These are phyloP conservation scores for Tuberolachnus salignus DNA, from an alignment of 2,888 invertebrate species.

Conservation along the genomic window DNA sequence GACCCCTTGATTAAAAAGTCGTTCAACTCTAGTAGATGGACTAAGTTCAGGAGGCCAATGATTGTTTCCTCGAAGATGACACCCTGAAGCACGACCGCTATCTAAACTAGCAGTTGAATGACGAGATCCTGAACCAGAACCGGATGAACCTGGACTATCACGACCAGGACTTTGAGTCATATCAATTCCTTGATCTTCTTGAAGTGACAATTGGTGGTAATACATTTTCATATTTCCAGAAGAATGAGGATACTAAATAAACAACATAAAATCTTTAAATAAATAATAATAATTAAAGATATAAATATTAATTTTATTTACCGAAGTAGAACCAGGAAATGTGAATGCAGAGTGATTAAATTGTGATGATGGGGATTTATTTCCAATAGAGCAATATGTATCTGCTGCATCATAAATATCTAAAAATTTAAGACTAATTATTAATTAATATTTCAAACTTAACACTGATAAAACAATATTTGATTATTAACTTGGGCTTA, in stretches of 20 bases:
- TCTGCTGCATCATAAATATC: conserved; percentile 68
- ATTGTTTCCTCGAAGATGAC: conserved; percentile 60
- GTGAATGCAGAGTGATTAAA: conserved; percentile 74
- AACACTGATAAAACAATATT: not conserved
- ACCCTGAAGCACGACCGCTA: conserved; percentile 79
- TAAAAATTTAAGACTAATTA: conserved; percentile 57
- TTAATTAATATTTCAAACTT: not conserved
- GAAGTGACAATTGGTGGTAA: conserved; percentile 80
- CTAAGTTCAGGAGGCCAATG: conserved; percentile 69
- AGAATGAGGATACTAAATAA: conserved; percentile 62
- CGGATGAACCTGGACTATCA: conserved; percentile 88
- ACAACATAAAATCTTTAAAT: conserved; percentile 4
- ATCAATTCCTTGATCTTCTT: conserved; percentile 88
- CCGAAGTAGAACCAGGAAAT: conserved; percentile 69
- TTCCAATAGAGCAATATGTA: conserved; percentile 68
- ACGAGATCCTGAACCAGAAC: conserved; percentile 84
- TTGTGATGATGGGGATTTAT: conserved; percentile 69
- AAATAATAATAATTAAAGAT: not conserved
- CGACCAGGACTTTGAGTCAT: conserved; percentile 91
- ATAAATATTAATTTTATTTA: conserved; percentile 58
- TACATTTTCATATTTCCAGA: conserved; percentile 73
- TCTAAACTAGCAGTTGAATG: conserved; percentile 89
- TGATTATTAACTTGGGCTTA: not conserved
- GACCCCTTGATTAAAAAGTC: conserved; percentile 75
- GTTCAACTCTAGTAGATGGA: conserved; percentile 76